These are phyloP conservation scores for Coracias cyanogaster DNA, from an alignment of 2,797 vertebrate species.

Conservation along the genomic window DNA sequence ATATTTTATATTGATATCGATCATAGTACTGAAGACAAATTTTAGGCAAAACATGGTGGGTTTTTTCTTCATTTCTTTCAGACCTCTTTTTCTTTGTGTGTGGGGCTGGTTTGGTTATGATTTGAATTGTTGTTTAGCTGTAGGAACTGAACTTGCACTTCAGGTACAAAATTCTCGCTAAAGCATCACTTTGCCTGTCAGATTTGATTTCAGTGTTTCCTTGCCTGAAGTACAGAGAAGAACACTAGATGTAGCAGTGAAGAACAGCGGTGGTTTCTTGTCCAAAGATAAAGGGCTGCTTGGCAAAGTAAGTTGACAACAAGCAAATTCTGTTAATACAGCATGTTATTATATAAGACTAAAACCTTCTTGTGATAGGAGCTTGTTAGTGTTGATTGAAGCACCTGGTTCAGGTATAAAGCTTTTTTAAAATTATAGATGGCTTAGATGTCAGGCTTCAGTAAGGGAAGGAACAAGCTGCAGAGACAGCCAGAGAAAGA, in stretches of 20 bases:
- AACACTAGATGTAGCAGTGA: constrained; percentile 94
- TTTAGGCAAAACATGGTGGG: not conserved
- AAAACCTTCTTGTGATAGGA: not conserved
- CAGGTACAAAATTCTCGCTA: not conserved
- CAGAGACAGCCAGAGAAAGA: not conserved
- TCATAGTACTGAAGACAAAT: not conserved
- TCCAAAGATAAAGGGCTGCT: constrained; percentile 97
- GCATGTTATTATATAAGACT: not conserved
- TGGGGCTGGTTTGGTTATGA: not conserved
- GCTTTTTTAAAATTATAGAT: not conserved
- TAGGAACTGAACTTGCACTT: not conserved
- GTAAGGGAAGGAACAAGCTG: not conserved
- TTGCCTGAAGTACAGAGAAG: constrained; percentile 89
- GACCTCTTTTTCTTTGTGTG: not conserved
- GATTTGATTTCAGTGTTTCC: constrained; percentile 95
- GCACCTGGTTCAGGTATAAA: not conserved
- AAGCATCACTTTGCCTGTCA: constrained; percentile 57
- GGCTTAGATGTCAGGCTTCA: not conserved
- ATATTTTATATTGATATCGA: not conserved
- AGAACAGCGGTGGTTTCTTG: constrained; percentile 93
- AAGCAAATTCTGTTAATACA: not conserved
- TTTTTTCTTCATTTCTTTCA: not conserved
- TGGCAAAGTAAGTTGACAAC: constrained; percentile 87
- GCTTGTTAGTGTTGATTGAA: not conserved
- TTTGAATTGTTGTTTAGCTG: not conserved